Evolutionary conservation across 2,797 vertebrate species (phyloP).

Genomic region (Neosilurus hyrtlii): DNA sequence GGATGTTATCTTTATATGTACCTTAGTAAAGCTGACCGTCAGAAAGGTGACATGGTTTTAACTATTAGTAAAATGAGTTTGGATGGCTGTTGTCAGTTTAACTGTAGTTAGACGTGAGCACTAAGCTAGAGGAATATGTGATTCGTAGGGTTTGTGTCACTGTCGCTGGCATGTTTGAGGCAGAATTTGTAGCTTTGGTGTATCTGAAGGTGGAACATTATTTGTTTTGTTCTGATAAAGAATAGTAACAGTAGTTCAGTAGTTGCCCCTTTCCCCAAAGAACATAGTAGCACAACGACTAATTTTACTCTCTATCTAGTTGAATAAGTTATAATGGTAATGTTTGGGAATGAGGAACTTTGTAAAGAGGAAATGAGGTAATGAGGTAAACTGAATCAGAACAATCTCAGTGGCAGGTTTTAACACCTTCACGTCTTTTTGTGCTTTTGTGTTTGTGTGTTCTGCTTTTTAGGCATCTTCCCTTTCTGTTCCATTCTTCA

Average conservation of each 20-base stretch:
- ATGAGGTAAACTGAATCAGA: background rate
- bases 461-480: background rate
- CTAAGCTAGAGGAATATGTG: background rate
- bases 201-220: background rate
- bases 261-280: background rate
- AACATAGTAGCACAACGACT: background rate
- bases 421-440: background rate
- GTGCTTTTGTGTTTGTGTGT: background rate
- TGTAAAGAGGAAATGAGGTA: background rate
- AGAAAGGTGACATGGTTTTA: too few species aligned
- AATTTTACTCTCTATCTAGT: background rate
- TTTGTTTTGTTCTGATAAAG: background rate
- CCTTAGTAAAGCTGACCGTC: background rate
- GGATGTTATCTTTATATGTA: slow-evolving; percentile 12
- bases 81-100: background rate
- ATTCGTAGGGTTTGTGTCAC: too few species aligned
- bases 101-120: background rate
- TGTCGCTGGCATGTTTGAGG: background rate
- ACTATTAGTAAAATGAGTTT: background rate
- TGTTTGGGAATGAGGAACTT: background rate
- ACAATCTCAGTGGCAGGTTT: background rate
- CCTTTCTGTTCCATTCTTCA: background rate
- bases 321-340: background rate
- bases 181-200: background rate
- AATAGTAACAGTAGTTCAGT: background rate